A percentile compares a stretch with the other conserved stretches of the same genome.
Conservation (phyloP, 1,140 invertebrate genomes). For the Nasonia giraulti region DNA sequence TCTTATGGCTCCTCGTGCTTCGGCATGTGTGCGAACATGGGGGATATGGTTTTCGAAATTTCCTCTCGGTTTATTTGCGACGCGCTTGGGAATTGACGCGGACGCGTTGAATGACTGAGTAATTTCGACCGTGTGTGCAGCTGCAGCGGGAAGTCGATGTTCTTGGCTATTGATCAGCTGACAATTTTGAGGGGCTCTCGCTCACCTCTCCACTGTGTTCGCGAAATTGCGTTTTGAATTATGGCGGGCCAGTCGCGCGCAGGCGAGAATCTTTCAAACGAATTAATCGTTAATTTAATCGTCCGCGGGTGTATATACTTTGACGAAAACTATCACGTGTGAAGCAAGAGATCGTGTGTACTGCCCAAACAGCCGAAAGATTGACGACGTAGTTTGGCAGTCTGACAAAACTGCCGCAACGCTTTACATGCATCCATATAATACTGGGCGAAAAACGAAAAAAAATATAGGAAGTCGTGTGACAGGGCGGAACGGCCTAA, state of each 20-base stretch:
- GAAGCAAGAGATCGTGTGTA: not conserved
- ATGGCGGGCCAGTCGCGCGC: not conserved
- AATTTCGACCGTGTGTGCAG: not conserved
- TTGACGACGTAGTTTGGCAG: not conserved
- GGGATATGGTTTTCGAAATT: slow-evolving; percentile 9
- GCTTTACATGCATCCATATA: not conserved
- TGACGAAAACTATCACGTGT: not conserved
- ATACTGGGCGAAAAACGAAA: not conserved
- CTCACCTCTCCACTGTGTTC: no score
- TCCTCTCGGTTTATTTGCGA: slow-evolving; percentile 4
- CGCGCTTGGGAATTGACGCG: not conserved
- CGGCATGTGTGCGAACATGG: not conserved
- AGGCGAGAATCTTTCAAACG: not conserved
- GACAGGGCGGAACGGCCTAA: not conserved
- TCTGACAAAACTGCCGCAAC: slow-evolving; percentile 3
- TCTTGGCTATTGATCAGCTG: not conserved
- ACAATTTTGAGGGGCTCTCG: not conserved
- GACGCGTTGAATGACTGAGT: not conserved
- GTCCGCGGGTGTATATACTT: not conserved
- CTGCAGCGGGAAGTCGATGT: not conserved
- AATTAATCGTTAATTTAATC: not conserved
- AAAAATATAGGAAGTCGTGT: not conserved
- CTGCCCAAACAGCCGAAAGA: not conserved
- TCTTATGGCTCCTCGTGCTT: not conserved
- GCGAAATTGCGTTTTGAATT: not conserved